These are phyloP conservation scores for Heliconius hermathena DNA, from an alignment of 1,140 invertebrate species.

Conservation along the genomic window DNA sequence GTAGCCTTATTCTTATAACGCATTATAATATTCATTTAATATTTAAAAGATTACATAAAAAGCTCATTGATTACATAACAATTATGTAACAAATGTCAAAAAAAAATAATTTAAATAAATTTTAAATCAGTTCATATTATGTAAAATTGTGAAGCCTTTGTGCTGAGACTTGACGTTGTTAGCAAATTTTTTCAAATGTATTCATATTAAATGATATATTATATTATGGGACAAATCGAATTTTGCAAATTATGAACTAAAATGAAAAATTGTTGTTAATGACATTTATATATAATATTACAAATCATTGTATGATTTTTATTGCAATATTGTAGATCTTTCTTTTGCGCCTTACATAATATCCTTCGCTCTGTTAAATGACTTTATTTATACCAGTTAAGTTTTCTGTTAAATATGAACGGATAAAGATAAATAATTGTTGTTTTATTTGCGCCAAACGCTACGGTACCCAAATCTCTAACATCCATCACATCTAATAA, in stretches of 20 bases:
- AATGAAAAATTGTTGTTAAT: not conserved
- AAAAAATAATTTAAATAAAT: not conserved
- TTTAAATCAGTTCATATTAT: not conserved
- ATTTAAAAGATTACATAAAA: not conserved
- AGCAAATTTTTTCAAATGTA: not conserved
- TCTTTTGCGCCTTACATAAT: conserved; percentile 12
- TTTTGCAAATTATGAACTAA: not conserved
- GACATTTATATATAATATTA: not conserved
- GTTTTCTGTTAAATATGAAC: conserved; percentile 42
- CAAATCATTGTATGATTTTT: not conserved
- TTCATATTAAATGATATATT: not conserved
- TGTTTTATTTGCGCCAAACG: conserved; percentile 27
- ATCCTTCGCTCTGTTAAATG: conserved; percentile 39
- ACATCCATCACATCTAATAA: too few species aligned
- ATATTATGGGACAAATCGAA: not conserved
- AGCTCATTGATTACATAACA: conserved; percentile 2
- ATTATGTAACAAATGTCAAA: not conserved
- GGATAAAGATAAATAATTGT: conserved; percentile 32
- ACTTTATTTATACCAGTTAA: conserved; percentile 42
- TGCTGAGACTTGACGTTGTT: conserved; percentile 6
- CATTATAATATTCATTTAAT: not conserved
- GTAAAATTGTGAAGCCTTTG: not conserved
- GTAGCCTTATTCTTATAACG: not conserved
- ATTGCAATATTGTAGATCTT: not conserved
- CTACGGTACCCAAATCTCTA: too few species aligned